phyloP scores from a whole-genome alignment of 2,888 invertebrate species.

The Tipula lateralis region DNA sequence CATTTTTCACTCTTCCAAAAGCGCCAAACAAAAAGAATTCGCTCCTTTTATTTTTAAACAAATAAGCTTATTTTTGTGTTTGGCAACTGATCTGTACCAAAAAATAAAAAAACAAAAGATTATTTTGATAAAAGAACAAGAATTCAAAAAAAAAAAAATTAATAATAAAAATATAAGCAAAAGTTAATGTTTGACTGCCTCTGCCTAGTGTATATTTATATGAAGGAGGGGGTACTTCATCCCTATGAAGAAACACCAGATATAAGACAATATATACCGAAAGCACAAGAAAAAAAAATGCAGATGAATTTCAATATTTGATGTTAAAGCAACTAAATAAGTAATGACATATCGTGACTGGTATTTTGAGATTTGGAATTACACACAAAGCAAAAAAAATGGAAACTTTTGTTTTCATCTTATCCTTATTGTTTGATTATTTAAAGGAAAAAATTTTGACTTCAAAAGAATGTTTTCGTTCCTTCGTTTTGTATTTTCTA shows the following conservation, averaged over 20 bases:
- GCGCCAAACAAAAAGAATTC: not conserved
- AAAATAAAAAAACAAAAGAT: not conserved
- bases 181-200: not conserved
- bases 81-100: not conserved
- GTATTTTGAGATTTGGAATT: not conserved
- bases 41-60: not conserved
- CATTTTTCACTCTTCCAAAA: not conserved
- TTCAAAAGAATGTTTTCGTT: not conserved
- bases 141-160: not conserved
- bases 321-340: conserved; percentile 1
- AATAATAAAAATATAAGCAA: not conserved
- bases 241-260: not conserved
- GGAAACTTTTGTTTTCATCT: not conserved
- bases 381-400: not conserved
- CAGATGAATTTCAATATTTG: conserved; percentile 24
- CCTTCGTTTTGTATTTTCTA: not conserved
- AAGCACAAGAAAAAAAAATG: not conserved
- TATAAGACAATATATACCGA: not conserved
- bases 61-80: not conserved
- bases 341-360: conserved; percentile 24
- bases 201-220: not conserved
- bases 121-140: not conserved
- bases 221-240: no score
- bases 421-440: not conserved
- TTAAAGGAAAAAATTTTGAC: not conserved